phyloP scores from a whole-genome alignment of 2,113 vertebrate genomes.

The Aleadryas rufinucha region DNA sequence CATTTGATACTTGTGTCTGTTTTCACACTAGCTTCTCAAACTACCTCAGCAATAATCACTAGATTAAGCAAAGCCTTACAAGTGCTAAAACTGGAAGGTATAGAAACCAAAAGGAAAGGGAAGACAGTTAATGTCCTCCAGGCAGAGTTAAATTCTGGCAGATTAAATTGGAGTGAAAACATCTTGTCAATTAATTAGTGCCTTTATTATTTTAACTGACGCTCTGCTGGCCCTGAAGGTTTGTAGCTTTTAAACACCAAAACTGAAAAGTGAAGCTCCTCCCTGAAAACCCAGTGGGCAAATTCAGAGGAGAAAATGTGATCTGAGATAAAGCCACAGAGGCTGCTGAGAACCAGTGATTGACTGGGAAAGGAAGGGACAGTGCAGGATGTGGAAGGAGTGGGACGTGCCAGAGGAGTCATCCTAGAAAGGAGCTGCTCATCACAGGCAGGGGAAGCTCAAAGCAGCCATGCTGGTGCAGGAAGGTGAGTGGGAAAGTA shows the following conservation, averaged over 20 bases:
- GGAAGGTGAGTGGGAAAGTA: not conserved
- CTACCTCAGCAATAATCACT: not conserved
- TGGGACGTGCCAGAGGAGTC: not conserved
- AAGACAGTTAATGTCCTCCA: conserved; percentile 25
- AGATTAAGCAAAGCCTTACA: not conserved
- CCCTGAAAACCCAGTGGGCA: not conserved
- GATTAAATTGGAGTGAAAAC: conserved; percentile 45
- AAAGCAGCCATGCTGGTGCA: not conserved
- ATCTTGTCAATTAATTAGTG: conserved; percentile 57
- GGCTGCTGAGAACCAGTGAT: not conserved
- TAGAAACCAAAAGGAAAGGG: not conserved
- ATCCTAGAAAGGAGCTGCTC: not conserved
- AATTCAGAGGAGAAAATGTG: not conserved
- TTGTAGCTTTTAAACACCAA: not conserved
- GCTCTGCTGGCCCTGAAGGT: not conserved
- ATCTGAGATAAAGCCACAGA: not conserved
- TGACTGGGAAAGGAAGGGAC: not conserved
- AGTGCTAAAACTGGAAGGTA: not conserved
- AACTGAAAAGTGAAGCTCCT: not conserved
- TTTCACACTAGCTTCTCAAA: not conserved
- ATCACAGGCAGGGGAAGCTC: not conserved
- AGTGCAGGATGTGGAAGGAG: not conserved
- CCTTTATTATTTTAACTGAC: conserved; percentile 43
- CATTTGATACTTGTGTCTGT: not conserved
- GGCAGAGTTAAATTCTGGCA: conserved; percentile 37